Percentiles rank a stretch among this genome's conserved stretches.
Evolutionary conservation across 2,113 vertebrate species (phyloP).

Genomic region (Sula dactylatra): DNA sequence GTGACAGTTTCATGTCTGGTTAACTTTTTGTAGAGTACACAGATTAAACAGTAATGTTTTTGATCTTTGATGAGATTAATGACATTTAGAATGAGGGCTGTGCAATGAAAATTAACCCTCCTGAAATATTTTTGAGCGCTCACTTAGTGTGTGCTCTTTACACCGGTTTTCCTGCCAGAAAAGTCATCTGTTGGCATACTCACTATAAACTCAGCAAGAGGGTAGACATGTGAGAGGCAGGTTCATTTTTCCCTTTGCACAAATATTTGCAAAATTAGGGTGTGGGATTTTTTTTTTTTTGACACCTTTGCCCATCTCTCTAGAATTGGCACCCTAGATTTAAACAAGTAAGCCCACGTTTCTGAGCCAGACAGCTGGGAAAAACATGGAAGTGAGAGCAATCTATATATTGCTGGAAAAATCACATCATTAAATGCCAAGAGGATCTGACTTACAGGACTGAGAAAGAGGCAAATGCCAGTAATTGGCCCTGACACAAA

Average conservation of each 20-base stretch:
- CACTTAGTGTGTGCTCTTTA: background rate
- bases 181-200: background rate
- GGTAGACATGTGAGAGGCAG: background rate
- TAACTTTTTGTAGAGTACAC: background rate
- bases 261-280: background rate
- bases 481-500: background rate
- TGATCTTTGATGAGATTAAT: slow-evolving; percentile 9
- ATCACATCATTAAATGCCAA: slow-evolving; percentile 23
- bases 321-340: background rate
- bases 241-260: background rate
- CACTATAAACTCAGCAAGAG: background rate
- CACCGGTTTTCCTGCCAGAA: background rate
- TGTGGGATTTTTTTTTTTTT: background rate
- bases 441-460: slow-evolving; percentile 31
- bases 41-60: slow-evolving; percentile 13
- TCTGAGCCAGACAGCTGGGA: slow-evolving; percentile 30
- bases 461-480: slow-evolving; percentile 58
- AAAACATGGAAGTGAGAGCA: slow-evolving; percentile 22
- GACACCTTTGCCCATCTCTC: background rate
- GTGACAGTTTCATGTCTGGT: slow-evolving; percentile 21
- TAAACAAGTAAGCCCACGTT: background rate
- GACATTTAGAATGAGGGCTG: background rate
- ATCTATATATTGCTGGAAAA: slow-evolving; percentile 38
- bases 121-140: background rate
- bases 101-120: background rate